Evolutionary conservation across 2,888 invertebrate genomes (phyloP).

Genomic region (Noctua comes): DNA sequence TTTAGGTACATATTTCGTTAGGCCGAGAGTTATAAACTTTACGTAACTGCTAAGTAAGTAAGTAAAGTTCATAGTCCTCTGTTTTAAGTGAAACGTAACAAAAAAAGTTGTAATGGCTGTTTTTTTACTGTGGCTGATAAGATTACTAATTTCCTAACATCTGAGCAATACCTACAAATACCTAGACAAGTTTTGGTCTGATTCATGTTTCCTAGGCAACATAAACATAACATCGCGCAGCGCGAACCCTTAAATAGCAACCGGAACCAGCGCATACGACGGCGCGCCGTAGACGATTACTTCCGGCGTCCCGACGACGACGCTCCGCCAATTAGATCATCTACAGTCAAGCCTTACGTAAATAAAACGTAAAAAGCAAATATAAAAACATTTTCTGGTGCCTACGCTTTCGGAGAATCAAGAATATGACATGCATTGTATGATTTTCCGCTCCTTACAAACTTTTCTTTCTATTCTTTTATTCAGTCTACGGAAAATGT

Average conservation of each 20-base stretch:
- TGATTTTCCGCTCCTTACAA: too few relatives aligned
- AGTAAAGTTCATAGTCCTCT: too few relatives aligned
- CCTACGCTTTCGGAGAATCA: too few relatives aligned
- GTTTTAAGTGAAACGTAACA: too few relatives aligned
- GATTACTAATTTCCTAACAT: neutral
- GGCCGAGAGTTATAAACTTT: too few relatives aligned
- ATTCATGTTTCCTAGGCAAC: neutral
- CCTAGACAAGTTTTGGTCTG: neutral
- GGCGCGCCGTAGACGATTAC: constrained; percentile 33
- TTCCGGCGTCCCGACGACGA: constrained; percentile 35
- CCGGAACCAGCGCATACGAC: constrained; percentile 37
- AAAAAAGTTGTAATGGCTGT: too few relatives aligned
- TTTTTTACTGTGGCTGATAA: neutral
- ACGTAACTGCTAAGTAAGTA: too few relatives aligned
- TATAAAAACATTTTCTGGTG: neutral
- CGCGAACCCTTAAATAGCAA: constrained; percentile 19
- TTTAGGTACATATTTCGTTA: too few relatives aligned
- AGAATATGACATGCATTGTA: too few relatives aligned
- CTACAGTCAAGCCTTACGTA: neutral
- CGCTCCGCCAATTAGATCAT: constrained; percentile 35
- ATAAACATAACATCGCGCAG: neutral
- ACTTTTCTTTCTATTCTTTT: too few relatives aligned
- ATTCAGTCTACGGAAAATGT: too few relatives aligned
- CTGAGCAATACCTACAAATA: neutral
- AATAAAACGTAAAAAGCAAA: neutral